Base-by-base conservation (phyloP, 2,113 vertebrate species). In the Pelecanoides urinatrix region DNA sequence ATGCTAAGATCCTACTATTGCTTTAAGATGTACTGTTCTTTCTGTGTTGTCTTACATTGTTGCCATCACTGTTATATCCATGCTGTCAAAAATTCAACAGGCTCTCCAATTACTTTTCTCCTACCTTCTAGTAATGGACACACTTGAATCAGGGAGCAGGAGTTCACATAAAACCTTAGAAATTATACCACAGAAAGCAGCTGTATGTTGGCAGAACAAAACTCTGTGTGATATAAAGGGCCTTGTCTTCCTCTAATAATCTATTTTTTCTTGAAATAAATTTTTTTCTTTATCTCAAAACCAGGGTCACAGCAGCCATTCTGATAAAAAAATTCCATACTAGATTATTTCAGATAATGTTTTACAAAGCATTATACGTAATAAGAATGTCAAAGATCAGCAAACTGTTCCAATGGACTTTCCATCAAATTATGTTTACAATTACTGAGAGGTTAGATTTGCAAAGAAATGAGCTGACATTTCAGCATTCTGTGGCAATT, bases 401-500 rank as follows among this genome's bases (percentile, higher is more conserved):
- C 30, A 91, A 81, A 94, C 58, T 85, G 16, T 68, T 95, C 76
- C 76, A 87, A 94, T 84, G 80, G 92, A 85, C 76, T 92, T 91
- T 87, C 44, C 49, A 95, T 85, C 77, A 87, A 94, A 78, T 92
- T 89, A 91, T 49, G 45, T 87, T 92, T 89, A 97, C 80, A 95
- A 75, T 85, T 96, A 94, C 70, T 42, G 62, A 85, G 91, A 91
- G 83, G 34, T 87, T 73, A 85, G 83, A 70, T 72, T 65, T 87
- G 70, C 70, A 87, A 88, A 94, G 61, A 82, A 94, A 96, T 94
- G 73, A 96, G 66, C 44, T 94, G 81, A 87, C 63, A 87, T 92
- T 96, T 94, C 86, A 86, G 55, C 62, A 66, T 91, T 92, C 73
- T 66, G 25, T 62, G 66, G 53, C 77, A 95, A 94, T 15, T 73